Evolutionary conservation across 1,140 invertebrate genomes (phyloP), one percentile per base, ranked within the genome.

Genomic region (Leucophenga varia): DNA sequence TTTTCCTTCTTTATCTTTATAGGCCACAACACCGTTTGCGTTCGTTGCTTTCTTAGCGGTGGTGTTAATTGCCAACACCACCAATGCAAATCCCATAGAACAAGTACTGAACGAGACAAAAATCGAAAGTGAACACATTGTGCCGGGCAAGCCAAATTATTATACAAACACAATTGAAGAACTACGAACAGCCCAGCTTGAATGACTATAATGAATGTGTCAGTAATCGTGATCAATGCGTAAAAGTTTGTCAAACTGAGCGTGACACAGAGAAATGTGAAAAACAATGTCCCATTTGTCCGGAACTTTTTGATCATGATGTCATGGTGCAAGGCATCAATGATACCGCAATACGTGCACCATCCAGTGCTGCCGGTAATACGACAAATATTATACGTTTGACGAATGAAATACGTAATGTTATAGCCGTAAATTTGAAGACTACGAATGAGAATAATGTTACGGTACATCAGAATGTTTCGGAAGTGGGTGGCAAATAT

Each of bases 281-380:
- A 13, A 14, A 31, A 2, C 40, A 59, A 38, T 71, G 67, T 25
- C 68, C 63, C 2, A 39, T 59, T 6, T 71, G 68, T 36, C 63
- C 68, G 21, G 55, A 64, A 2, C 45, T 71, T 7, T 47, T 43
- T 17, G 56, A 64, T 6, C 59, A 64, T 12, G 53, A 68, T 1
- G n/a, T 65, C 22, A 25, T 71, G 34, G 63, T 71, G 14, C 67
- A 71, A 52, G 67, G 67, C 2, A 42, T 71, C 3, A 71, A 71
- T 31, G 67, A 71, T 32, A 71, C 67, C 1, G 21, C 41, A n/a
- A 35, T 19, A 4, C 35, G 49, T 5, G 34, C 54, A 38, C 35
- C 55, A 8, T 48, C 51, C 0, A 28, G 10, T 14, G 18, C 7
- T 12, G 3, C 57, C 0, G 3, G 57, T 2, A 72, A 72, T 30